Conservation (phyloP, 2,888 invertebrate genomes). For the Campaea margaritaria region DNA sequence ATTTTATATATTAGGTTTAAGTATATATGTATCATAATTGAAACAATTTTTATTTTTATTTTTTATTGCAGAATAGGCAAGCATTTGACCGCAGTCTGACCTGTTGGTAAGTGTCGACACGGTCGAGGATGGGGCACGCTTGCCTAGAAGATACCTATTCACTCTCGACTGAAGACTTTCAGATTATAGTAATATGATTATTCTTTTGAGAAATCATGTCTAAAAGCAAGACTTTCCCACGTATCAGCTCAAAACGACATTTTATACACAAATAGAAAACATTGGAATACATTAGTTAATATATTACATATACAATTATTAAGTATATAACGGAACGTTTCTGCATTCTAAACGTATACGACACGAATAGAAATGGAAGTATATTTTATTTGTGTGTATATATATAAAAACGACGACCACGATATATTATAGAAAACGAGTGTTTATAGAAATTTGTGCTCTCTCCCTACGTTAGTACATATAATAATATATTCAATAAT, state of each 20-base stretch:
- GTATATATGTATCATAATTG: no score
- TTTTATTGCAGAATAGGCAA: no score
- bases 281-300: slow-evolving; percentile 52
- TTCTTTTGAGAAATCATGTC: no score
- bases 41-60: no score
- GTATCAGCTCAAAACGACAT: slow-evolving; percentile 54
- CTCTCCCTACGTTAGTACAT: slow-evolving; percentile 49
- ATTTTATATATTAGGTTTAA: no score
- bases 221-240: slow-evolving; percentile 62
- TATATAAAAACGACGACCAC: slow-evolving; percentile 67
- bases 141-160: no score
- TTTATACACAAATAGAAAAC: slow-evolving; percentile 73
- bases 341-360: slow-evolving; percentile 65
- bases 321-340: slow-evolving; percentile 50
- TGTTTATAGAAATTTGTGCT: slow-evolving; percentile 75
- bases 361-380: slow-evolving; percentile 67
- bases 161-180: no score
- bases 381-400: slow-evolving; percentile 47
- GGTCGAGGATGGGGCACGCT: no score
- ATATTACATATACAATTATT: slow-evolving; percentile 42
- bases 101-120: no score
- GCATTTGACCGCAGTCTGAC: no score
- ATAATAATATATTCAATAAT: slow-evolving; percentile 40
- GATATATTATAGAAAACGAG: slow-evolving; percentile 63
- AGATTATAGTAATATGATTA: no score